These are phyloP conservation scores for Phallusia fumigata DNA, from an alignment of 23 tunicate genomes.

Conservation along the genomic window DNA sequence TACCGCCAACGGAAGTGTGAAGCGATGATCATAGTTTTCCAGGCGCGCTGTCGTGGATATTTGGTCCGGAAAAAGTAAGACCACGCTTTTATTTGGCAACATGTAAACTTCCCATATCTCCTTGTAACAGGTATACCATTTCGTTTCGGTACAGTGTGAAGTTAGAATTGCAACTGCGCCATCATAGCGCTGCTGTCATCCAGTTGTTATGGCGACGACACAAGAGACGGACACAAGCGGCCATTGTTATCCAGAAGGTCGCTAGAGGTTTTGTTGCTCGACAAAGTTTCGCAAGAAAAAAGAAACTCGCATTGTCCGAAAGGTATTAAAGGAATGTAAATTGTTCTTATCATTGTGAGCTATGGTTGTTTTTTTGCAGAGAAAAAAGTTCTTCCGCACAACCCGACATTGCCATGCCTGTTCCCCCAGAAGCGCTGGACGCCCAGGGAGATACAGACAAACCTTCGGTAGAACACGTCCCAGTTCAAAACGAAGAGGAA, in stretches of 20 bases:
- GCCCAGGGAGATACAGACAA: too few relatives aligned
- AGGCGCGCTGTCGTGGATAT: conserved; percentile 46
- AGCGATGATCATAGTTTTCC: conserved; percentile 19
- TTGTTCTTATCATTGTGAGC: too few relatives aligned
- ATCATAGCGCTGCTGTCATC: conserved; percentile 8
- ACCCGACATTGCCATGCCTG: too few relatives aligned
- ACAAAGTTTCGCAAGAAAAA: not conserved
- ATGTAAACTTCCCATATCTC: not conserved
- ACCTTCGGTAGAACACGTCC: too few relatives aligned
- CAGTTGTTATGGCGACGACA: conserved; percentile 20
- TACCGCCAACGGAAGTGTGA: conserved; percentile 11
- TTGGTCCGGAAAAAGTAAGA: conserved; percentile 33
- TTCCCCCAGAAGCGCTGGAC: too few relatives aligned
- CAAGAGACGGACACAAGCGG: conserved; percentile 7
- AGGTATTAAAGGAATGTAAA: too few relatives aligned
- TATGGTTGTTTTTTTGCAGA: too few relatives aligned
- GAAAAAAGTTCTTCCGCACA: too few relatives aligned
- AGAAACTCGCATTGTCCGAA: not conserved
- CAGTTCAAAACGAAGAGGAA: not conserved
- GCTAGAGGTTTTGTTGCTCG: conserved; percentile 26
- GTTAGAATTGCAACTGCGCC: not conserved
- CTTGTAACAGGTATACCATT: not conserved
- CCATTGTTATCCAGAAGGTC: conserved; percentile 24
- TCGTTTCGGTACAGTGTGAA: not conserved
- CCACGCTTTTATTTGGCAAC: not conserved